These are phyloP conservation scores for Monarcha castaneiventris DNA, from an alignment of 2,113 vertebrate genomes.

Conservation along the genomic window DNA sequence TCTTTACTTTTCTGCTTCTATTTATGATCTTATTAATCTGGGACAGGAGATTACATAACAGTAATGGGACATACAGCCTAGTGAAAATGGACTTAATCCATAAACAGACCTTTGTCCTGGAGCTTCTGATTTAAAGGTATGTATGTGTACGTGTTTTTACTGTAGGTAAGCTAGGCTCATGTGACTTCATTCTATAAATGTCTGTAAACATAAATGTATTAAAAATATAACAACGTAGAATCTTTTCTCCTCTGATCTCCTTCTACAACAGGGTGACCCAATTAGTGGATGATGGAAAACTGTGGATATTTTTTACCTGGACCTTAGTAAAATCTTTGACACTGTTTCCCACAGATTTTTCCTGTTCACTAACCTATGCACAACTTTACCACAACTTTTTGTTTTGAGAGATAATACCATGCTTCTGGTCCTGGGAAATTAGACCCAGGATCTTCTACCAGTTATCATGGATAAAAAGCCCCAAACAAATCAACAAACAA, in stretches of 20 bases:
- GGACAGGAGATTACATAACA: not conserved
- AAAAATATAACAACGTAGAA: not conserved
- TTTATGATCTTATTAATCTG: not conserved
- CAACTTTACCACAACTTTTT: not conserved
- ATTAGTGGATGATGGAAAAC: not conserved
- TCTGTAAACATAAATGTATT: not conserved
- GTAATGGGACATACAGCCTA: not conserved
- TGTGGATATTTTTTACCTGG: not conserved
- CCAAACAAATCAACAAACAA: not conserved
- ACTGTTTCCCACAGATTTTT: not conserved
- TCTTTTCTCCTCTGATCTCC: not conserved
- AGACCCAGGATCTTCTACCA: not conserved
- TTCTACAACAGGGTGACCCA: not conserved
- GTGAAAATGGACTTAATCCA: not conserved
- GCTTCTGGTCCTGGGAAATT: not conserved
- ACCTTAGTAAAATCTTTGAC: not conserved
- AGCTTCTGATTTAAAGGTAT: not conserved
- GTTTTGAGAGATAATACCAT: not conserved
- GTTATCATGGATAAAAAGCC: not conserved
- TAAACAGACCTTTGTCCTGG: not conserved
- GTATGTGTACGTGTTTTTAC: not conserved
- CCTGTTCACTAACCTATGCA: not conserved
- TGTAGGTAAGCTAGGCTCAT: not conserved
- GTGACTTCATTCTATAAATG: not conserved
- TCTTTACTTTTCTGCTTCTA: not conserved